A percentile compares a stretch with the other conserved stretches of the same genome.
Evolutionary conservation across 2,888 invertebrate species (phyloP).

Genomic region (Phyto melanocephala): DNA sequence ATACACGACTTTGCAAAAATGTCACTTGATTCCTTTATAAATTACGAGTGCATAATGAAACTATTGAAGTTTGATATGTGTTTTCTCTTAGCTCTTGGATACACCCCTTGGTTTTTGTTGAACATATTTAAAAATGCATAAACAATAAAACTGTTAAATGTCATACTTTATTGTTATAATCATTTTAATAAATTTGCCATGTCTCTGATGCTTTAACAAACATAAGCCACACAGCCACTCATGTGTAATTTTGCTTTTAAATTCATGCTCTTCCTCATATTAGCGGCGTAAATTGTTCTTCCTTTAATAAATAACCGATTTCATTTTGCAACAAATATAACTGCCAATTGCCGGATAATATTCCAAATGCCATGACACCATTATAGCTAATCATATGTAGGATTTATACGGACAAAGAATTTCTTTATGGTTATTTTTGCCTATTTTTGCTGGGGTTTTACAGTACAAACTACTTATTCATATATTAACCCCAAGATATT

Average conservation of each 20-base stretch:
- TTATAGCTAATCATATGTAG: background rate
- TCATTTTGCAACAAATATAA: slow-evolving; percentile 35
- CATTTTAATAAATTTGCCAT: slow-evolving; percentile 10
- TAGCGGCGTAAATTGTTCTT: slow-evolving; percentile 2
- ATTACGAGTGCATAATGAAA: no score
- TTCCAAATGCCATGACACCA: slow-evolving; percentile 2
- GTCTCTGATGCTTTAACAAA: background rate
- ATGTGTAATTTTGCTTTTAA: background rate
- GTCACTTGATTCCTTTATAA: slow-evolving; percentile 14
- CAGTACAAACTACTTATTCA: no score
- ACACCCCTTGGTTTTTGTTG: slow-evolving; percentile 28
- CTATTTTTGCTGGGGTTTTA: background rate
- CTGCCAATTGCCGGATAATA: slow-evolving; percentile 22
- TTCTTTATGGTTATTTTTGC: background rate
- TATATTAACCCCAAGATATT: slow-evolving; percentile 36
- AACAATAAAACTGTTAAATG: slow-evolving; percentile 22
- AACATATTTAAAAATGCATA: background rate
- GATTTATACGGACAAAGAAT: background rate
- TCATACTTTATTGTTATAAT: slow-evolving; percentile 27
- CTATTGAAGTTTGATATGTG: no score
- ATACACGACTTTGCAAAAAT: background rate
- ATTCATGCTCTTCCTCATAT: background rate
- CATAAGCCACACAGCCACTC: background rate
- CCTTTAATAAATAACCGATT: slow-evolving; percentile 31
- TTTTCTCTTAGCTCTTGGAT: no score